These are phyloP conservation scores for Dendrocincla tyrannina DNA, from an alignment of 2,797 vertebrate species.

Conservation along the genomic window DNA sequence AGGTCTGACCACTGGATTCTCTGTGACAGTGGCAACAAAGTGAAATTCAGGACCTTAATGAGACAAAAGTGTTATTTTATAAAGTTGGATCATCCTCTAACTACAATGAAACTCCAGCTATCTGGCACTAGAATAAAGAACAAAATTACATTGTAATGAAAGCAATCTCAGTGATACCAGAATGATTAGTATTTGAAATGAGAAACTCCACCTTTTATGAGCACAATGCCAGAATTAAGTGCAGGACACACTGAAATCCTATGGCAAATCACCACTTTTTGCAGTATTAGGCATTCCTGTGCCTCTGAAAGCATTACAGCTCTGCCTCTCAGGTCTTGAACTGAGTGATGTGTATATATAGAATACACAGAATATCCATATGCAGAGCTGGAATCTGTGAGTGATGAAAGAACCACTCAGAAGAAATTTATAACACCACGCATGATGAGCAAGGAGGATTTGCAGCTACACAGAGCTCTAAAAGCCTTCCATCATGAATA, in stretches of 20 bases:
- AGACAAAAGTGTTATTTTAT: not conserved
- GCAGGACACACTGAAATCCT: not conserved
- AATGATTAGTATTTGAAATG: not conserved
- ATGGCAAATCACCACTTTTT: not conserved
- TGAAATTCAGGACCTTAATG: not conserved
- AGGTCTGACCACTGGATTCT: not conserved
- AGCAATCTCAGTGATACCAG: not conserved
- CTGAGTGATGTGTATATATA: not conserved
- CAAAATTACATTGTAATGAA: not conserved
- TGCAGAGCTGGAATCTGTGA: not conserved
- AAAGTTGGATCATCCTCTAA: not conserved
- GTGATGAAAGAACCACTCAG: not conserved
- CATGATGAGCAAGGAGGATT: not conserved
- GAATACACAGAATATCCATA: not conserved
- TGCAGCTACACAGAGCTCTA: not conserved
- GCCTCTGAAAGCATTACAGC: not conserved
- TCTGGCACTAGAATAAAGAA: not conserved
- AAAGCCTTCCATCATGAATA: not conserved
- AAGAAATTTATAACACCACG: not conserved
- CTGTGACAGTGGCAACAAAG: not conserved
- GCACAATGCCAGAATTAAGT: not conserved
- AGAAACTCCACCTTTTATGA: not conserved
- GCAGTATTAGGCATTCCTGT: not conserved
- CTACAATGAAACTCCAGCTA: not conserved
- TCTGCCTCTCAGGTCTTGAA: not conserved